A percentile compares a stretch with the other conserved stretches of the same genome.
Evolutionary conservation across 2,888 invertebrate species (phyloP).

Genomic region (Drosophila hawaiiensis): DNA sequence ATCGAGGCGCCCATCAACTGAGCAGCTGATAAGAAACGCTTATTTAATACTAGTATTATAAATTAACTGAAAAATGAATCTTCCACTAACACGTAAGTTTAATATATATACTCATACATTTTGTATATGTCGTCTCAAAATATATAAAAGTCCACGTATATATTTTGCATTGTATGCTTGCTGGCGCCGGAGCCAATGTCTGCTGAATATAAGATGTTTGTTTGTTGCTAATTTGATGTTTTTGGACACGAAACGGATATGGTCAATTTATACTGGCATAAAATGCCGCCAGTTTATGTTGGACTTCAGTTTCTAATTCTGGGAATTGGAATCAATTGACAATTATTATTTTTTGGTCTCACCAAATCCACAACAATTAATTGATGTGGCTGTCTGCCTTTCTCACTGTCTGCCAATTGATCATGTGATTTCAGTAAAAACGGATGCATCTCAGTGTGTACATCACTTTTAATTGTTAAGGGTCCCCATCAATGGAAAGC

Average conservation of each 20-base stretch:
- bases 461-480: constrained; percentile 7
- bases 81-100: constrained; percentile 76
- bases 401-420: constrained; percentile 21
- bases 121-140: constrained; percentile 9
- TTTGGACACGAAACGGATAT: constrained; percentile 55
- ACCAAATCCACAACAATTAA: constrained; percentile 24
- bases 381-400: constrained; percentile 19
- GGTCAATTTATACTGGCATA: constrained; percentile 56
- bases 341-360: constrained; percentile 24
- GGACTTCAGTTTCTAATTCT: constrained; percentile 78
- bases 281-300: constrained; percentile 24
- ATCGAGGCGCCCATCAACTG: constrained; percentile 42
- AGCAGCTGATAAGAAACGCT: constrained; percentile 2
- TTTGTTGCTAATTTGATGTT: constrained; percentile 20
- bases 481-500: constrained; percentile 7
- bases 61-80: constrained; percentile 68
- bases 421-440: constrained; percentile 54
- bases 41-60: constrained; percentile 55
- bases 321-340: constrained; percentile 72
- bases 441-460: constrained; percentile 14
- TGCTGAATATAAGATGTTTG: constrained; percentile 4
- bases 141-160: constrained; percentile 23
- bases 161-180: constrained; percentile 24
- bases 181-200: constrained; percentile 59
- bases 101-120: constrained; percentile 23